phyloP scores from a whole-genome alignment of 1,140 invertebrate species.

The Rhizoglyphus robini region DNA sequence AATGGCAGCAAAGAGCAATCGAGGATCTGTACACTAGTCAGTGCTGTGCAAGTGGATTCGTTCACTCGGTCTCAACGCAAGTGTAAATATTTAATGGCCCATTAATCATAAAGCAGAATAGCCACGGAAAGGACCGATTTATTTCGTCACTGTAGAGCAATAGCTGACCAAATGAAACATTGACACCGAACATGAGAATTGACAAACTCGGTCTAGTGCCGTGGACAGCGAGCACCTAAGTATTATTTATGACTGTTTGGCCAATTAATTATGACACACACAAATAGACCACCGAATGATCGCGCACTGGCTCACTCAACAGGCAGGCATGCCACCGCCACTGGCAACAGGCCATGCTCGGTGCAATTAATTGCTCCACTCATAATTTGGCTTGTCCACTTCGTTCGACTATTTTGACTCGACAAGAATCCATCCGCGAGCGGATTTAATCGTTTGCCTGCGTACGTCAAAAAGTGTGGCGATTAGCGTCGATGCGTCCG shows the following conservation, averaged over 20 bases:
- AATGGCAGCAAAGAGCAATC: not conserved
- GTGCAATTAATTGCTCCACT: too few species aligned
- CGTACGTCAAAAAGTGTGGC: too few species aligned
- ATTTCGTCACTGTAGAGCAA: not conserved
- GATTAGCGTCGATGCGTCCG: too few species aligned
- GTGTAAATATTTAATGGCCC: conserved; percentile 10
- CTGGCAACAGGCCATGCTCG: too few species aligned
- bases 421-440: too few species aligned
- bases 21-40: not conserved
- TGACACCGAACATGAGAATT: not conserved
- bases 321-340: too few species aligned
- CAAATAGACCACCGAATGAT: not conserved
- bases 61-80: not conserved
- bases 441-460: too few species aligned
- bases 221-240: not conserved
- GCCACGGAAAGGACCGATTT: not conserved
- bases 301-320: too few species aligned
- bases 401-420: too few species aligned
- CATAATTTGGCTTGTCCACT: too few species aligned
- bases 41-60: not conserved
- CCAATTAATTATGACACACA: conserved; percentile 1
- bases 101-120: not conserved
- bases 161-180: not conserved
- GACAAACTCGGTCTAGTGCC: not conserved
- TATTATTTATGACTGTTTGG: conserved; percentile 2